A percentile compares a stretch with the other conserved stretches of the same genome.
Conservation (phyloP, 2,797 vertebrate genomes). For the Neostethus bicornis region DNA sequence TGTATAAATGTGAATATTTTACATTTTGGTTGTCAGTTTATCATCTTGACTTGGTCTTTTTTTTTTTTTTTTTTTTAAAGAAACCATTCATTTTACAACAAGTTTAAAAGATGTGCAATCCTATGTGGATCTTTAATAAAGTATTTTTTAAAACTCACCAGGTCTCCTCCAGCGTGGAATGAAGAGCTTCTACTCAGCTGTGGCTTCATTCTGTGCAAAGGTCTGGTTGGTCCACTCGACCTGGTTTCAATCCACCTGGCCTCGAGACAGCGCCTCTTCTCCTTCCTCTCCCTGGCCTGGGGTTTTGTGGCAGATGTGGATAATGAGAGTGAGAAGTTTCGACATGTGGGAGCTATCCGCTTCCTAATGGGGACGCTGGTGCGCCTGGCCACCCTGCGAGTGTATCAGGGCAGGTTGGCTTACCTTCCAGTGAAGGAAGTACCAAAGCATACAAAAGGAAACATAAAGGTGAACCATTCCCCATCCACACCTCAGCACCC, state of each 20-base stretch:
- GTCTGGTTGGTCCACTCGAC: conserved; percentile 86
- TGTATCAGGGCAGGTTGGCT: conserved; percentile 87
- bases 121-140: background rate
- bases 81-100: background rate
- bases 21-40: too few relatives aligned
- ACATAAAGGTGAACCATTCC: conserved; percentile 1
- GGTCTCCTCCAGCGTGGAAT: conserved; percentile 82
- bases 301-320: conserved; percentile 95
- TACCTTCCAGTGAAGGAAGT: conserved; percentile 80
- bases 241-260: conserved; percentile 85
- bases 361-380: conserved; percentile 91
- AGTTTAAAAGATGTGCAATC: background rate
- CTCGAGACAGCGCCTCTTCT: conserved; percentile 86
- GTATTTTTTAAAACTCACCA: conserved; percentile 56
- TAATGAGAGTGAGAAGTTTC: conserved; percentile 93
- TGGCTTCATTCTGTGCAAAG: conserved; percentile 88
- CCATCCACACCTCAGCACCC: conserved; percentile 44
- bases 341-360: conserved; percentile 85
- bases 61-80: too few relatives aligned
- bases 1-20: too few relatives aligned
- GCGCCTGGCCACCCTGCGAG: conserved; percentile 84
- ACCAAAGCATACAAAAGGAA: conserved; percentile 39
- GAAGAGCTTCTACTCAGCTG: conserved; percentile 91
- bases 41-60: too few relatives aligned
- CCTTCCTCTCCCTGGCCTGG: conserved; percentile 93